phyloP scores from a whole-genome alignment of 1,140 invertebrate genomes.

The Neodiprion lecontei region DNA sequence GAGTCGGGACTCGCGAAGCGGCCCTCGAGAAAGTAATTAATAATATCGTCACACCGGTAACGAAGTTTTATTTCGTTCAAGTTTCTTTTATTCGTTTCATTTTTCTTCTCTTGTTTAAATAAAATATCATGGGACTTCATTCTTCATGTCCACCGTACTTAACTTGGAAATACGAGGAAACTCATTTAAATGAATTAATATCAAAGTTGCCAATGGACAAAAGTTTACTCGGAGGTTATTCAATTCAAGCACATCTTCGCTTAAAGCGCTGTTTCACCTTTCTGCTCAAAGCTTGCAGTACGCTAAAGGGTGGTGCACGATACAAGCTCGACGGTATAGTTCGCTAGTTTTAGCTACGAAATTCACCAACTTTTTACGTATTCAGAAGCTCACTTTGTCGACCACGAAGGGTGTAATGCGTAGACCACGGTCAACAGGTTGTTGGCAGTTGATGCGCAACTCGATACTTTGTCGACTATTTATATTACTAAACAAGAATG shows the following conservation, averaged over 20 bases:
- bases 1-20: too few relatives aligned
- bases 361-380: not conserved
- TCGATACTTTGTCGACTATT: not conserved
- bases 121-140: not conserved
- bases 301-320: not conserved
- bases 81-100: too few relatives aligned
- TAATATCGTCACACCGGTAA: too few relatives aligned
- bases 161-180: not conserved
- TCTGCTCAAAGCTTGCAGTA: not conserved
- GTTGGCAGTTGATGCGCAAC: not conserved
- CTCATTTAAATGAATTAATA: not conserved
- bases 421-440: not conserved
- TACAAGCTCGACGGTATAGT: not conserved
- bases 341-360: not conserved
- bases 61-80: too few relatives aligned
- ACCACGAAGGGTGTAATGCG: not conserved
- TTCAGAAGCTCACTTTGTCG: not conserved
- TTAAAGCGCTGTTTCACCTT: too few relatives aligned
- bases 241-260: not conserved
- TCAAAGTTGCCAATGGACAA: constrained; percentile 4
- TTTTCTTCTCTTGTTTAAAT: not conserved
- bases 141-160: not conserved
- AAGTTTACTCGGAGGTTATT: not conserved
- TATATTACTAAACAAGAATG: too few relatives aligned
- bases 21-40: too few relatives aligned